These are phyloP conservation scores for Vanessa cardui DNA, from an alignment of 2,888 invertebrate species.

Conservation along the genomic window DNA sequence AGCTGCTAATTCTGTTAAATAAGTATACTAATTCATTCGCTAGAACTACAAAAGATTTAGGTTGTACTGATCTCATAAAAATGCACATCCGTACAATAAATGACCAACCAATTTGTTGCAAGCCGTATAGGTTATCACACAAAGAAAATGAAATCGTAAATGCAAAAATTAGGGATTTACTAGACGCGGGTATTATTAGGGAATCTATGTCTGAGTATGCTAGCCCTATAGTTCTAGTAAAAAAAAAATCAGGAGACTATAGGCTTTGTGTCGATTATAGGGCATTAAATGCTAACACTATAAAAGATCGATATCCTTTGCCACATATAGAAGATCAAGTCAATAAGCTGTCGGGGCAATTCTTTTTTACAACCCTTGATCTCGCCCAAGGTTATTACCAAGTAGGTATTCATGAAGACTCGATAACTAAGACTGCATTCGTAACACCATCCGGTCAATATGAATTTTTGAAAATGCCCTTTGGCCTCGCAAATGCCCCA, in stretches of 20 bases:
- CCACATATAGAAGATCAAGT: constrained; percentile 8
- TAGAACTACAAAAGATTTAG: too few species aligned
- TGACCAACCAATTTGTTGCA: neutral
- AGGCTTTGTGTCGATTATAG: constrained; percentile 8
- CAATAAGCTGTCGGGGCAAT: neutral
- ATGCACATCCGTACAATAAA: neutral
- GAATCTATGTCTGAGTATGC: neutral
- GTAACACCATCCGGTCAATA: constrained; percentile 32
- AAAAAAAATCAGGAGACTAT: neutral
- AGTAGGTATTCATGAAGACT: neutral
- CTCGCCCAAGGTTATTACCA: neutral
- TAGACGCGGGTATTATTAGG: neutral
- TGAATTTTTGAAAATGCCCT: constrained; percentile 43
- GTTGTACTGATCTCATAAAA: too few species aligned
- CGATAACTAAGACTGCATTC: neutral
- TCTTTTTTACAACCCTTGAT: neutral
- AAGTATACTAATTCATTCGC: too few species aligned
- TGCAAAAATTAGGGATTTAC: neutral
- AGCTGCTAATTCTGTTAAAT: too few species aligned
- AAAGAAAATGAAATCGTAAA: neutral
- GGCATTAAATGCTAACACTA: neutral
- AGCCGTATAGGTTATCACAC: neutral
- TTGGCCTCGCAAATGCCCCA: constrained; percentile 24
- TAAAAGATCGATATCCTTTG: neutral
- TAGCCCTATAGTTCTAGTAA: constrained; percentile 6